Evolutionary conservation across 2,888 invertebrate species (phyloP).

Genomic region (Caenorhabditis sinica): DNA sequence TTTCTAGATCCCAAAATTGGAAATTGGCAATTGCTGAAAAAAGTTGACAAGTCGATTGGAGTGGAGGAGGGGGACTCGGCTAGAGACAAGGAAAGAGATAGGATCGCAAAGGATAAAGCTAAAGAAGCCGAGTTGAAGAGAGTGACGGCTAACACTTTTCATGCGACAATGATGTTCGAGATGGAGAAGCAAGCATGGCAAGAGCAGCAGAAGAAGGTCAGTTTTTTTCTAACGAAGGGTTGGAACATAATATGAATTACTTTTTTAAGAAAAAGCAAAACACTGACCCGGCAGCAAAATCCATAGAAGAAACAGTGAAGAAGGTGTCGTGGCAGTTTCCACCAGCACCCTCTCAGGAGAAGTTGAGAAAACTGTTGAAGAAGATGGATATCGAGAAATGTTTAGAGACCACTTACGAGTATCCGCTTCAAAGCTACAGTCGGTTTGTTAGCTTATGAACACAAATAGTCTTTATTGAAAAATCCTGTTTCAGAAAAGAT

Average conservation of each 20-base stretch:
- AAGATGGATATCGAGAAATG: neutral
- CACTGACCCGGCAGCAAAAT: neutral
- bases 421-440: neutral
- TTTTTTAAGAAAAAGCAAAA: neutral
- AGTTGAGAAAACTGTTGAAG: neutral
- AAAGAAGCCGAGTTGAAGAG: constrained; percentile 27
- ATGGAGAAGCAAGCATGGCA: constrained; percentile 1
- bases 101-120: neutral
- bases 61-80: neutral
- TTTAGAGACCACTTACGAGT: neutral
- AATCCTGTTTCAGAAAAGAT: neutral
- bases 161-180: constrained; percentile 27
- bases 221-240: neutral
- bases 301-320: neutral
- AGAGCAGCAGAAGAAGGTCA: neutral
- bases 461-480: neutral
- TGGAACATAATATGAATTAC: neutral
- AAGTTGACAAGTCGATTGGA: constrained; percentile 2
- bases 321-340: neutral
- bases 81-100: neutral
- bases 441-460: neutral
- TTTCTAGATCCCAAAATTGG: constrained; percentile 1
- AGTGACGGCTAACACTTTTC: constrained; percentile 20
- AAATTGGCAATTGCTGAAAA: neutral
- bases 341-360: neutral